Conservation (phyloP, 2,888 invertebrate species). For the Saturnia pavonia region DNA sequence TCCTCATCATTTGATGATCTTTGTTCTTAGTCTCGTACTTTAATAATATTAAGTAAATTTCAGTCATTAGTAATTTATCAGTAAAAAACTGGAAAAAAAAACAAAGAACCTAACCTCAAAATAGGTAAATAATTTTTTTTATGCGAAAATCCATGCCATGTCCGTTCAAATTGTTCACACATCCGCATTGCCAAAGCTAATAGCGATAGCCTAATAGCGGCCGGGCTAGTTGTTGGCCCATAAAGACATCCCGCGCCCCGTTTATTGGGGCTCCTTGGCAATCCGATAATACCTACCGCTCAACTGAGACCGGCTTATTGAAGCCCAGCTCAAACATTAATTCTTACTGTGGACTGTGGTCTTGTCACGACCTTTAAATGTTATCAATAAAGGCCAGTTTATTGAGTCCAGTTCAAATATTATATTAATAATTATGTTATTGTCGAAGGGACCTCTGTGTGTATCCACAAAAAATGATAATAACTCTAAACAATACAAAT, state of each 20-base stretch:
- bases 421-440: not conserved
- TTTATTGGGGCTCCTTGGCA: slow-evolving; percentile 45
- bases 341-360: slow-evolving; percentile 3
- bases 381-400: not conserved
- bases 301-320: slow-evolving; percentile 22
- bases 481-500: too few species aligned
- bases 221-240: slow-evolving; percentile 60
- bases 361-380: not conserved
- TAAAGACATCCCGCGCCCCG: slow-evolving; percentile 55
- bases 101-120: not conserved
- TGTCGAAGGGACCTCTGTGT: too few species aligned
- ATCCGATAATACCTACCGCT: slow-evolving; percentile 36
- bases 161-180: slow-evolving; percentile 35
- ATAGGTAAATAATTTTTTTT: not conserved
- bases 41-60: too few species aligned
- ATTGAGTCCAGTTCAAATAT: not conserved
- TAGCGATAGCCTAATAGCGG: slow-evolving; percentile 65
- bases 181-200: slow-evolving; percentile 46
- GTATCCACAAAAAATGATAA: too few species aligned
- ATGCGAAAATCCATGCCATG: slow-evolving; percentile 33
- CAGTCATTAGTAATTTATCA: too few species aligned
- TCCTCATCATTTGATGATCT: too few species aligned
- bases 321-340: slow-evolving; percentile 13
- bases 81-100: too few species aligned
- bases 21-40: too few species aligned